Evolutionary conservation across 2,113 vertebrate species (phyloP), one percentile per base, ranked within the genome.

Genomic region (Rhodinocichla rosea): DNA sequence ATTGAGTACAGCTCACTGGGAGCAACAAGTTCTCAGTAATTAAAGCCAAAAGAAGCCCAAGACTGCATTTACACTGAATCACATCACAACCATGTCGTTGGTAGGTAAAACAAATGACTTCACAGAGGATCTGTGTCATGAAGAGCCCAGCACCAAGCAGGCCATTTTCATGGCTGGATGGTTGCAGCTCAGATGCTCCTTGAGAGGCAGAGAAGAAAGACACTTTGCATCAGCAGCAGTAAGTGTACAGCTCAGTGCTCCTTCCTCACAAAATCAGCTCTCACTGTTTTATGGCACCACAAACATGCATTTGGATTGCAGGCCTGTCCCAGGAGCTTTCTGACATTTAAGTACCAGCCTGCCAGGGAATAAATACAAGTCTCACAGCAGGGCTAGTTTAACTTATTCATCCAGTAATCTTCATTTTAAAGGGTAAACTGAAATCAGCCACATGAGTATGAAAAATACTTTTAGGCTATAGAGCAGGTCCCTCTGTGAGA

Each of bases 11-110:
- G 65, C 91, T 87, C 87, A 26, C 57, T 24, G 33, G n/a, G 1
- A 95, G 84, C 95, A 87, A 70, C 91, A 82, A 60, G 64, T 85
- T 87, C 78, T 84, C 74, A 45, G 79, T 90, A 94, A 96, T 94
- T 83, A 92, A 93, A 74, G 53, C 44, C 75, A 64, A 70, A 90
- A 83, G 50, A 68, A 91, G 37, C 24, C 78, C 12, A 21, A 77
- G 35, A 45, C 28, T 49, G 53, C 35, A 37, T 28, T 87, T 65
- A 65, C 21, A 80, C 30, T 37, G 56, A 92, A 90, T 40, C 85
- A 86, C 35, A 49, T 69, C 60, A 93, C 65, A 83, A 23, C 28
- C 53, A 45, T 1, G 1, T 40, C 62, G 65, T 19, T 35, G 27
- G 30, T 28, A 21, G 27, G 30, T 28, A 21, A 75, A 85, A 75